phyloP scores from a whole-genome alignment of 2,888 invertebrate species.

The Hybos culiciformis region DNA sequence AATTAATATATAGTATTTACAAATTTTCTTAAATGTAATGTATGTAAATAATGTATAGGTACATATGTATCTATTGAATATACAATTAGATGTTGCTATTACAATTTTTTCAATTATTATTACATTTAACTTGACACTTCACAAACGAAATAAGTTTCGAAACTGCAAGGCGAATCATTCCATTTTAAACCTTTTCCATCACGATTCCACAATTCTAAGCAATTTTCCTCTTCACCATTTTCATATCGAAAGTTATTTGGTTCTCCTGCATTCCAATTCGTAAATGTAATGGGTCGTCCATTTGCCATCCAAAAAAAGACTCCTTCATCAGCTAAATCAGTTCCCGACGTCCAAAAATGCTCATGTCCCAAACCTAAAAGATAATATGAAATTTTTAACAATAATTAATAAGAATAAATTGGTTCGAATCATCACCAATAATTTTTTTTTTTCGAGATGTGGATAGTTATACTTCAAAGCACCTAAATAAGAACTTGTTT shows the following conservation, averaged over 20 bases:
- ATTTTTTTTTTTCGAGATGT: too few relatives aligned
- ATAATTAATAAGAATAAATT: too few relatives aligned
- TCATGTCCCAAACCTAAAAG: constrained; percentile 67
- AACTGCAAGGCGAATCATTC: constrained; percentile 89
- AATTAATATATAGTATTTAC: too few relatives aligned
- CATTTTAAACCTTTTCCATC: constrained; percentile 85
- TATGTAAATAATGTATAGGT: too few relatives aligned
- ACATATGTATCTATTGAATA: too few relatives aligned
- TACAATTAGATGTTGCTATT: too few relatives aligned
- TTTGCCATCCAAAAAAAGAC: constrained; percentile 90
- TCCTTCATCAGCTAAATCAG: constrained; percentile 81
- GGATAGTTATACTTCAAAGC: too few relatives aligned
- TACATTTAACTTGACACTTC: constrained; percentile 48
- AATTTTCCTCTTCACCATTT: constrained; percentile 87
- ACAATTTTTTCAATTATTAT: constrained; percentile 4
- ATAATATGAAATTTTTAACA: not conserved
- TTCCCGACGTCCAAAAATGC: constrained; percentile 88
- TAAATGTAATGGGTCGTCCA: constrained; percentile 75
- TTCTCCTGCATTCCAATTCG: constrained; percentile 88
- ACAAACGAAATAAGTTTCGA: constrained; percentile 85
- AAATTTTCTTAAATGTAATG: too few relatives aligned
- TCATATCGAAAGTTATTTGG: constrained; percentile 84
- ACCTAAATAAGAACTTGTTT: too few relatives aligned
- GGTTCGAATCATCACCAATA: too few relatives aligned
- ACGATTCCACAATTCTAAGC: constrained; percentile 76